These are phyloP conservation scores for Steromphala cineraria DNA, from an alignment of 2,888 invertebrate species.

Conservation along the genomic window DNA sequence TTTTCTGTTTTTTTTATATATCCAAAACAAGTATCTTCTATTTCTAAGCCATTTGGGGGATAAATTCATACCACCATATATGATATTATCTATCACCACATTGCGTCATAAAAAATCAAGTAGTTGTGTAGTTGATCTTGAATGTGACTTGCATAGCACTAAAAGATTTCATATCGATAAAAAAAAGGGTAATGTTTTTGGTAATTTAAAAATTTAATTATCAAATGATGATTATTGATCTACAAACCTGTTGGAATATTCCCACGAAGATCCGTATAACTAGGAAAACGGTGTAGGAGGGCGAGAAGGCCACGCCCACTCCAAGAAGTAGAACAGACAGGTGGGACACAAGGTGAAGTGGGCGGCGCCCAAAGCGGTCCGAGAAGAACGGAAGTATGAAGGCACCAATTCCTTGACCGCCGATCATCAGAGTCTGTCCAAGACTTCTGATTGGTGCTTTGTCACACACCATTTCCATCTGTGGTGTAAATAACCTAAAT, in stretches of 20 bases:
- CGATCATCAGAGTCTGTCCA: slow-evolving; percentile 9
- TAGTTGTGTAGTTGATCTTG: too few species aligned
- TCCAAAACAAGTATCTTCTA: too few species aligned
- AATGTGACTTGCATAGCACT: too few species aligned
- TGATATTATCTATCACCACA: too few species aligned
- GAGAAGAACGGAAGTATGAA: slow-evolving; percentile 9
- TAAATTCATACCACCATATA: too few species aligned
- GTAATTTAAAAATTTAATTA: too few species aligned
- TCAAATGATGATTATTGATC: too few species aligned
- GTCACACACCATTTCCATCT: slow-evolving; percentile 21
- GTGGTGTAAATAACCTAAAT: background rate
- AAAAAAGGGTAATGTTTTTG: too few species aligned
- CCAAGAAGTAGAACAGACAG: background rate
- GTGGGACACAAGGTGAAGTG: background rate
- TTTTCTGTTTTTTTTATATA: too few species aligned
- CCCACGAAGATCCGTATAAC: slow-evolving; percentile 8
- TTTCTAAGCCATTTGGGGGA: too few species aligned
- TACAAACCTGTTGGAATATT: background rate
- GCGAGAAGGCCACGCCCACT: background rate
- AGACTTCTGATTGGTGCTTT: background rate
- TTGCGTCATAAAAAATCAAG: too few species aligned
- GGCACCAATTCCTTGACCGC: slow-evolving; percentile 7
- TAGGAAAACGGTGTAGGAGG: background rate
- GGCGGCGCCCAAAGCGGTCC: slow-evolving; percentile 9
- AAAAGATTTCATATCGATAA: too few species aligned